Base-by-base conservation (phyloP, 2,888 invertebrate genomes). In the Drosophila flavopinicola region DNA sequence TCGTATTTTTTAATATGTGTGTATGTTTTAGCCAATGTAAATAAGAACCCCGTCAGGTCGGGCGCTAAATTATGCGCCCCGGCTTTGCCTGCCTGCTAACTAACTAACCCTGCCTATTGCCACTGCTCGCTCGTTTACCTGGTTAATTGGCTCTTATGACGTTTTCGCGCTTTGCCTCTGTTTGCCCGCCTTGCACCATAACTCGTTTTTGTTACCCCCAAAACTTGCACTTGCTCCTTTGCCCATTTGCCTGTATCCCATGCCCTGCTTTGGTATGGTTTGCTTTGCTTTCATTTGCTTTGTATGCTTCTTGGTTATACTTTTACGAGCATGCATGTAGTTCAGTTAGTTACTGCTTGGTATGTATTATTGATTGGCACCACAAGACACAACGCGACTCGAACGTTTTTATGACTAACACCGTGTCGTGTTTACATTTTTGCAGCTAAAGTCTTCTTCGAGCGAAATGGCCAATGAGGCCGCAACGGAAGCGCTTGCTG, bases 141-240 rank as follows among this genome's bases (percentile, higher is more conserved):
- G 86, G 68, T 84, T 83, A 86, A 86, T 83, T 83, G 86, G 82
- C 83, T 83, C 85, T 83, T 83, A 84, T 86, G 86, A 83, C 80
- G 86, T 84, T 86, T 83, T 83, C 75, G 78, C 85, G 85, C 86
- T 75, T 57, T 32, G 27, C 52, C 47, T 45, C 37, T 44, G 15
- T 49, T 49, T 47, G 27, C 42, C 49, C 60, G 44, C 49, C 48
- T 45, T 67, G 61, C 53, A 67, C 49, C 11, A 66, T 77, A 76
- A 76, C 76, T 76, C 48, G 76, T 76, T 75, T 75, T 75, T 47
- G n/a, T 29, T 17, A 10, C 58, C 71, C 53, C 71, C 70, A 68
- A 80, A 74, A 73, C 72, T 64, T 75, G 70, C 65, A 63, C 63
- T 73, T 73, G 58, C 37, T 38, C 1, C 42, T 39, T 27, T 20